A percentile compares a stretch with the other conserved stretches of the same genome.
These are phyloP conservation scores for Eupithecia abbreviata DNA, from an alignment of 2,888 invertebrate species.

Conservation along the genomic window DNA sequence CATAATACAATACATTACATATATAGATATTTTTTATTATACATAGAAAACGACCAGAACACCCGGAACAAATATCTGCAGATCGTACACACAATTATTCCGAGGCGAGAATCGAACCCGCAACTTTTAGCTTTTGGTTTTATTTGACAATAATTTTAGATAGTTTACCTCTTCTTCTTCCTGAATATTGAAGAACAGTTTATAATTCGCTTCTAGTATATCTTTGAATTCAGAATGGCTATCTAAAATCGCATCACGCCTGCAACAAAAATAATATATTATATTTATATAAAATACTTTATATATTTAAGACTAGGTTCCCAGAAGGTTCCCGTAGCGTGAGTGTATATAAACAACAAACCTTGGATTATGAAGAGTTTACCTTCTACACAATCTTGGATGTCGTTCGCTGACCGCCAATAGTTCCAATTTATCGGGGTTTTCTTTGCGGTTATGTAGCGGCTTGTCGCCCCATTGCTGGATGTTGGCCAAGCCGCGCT, in stretches of 20 bases:
- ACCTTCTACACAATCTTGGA: constrained; percentile 82
- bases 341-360: neutral
- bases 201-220: constrained; percentile 86
- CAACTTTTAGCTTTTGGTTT: neutral
- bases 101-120: too few relatives aligned
- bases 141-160: neutral
- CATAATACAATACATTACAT: too few relatives aligned
- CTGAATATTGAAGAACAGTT: constrained; percentile 87
- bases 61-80: too few relatives aligned
- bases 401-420: constrained; percentile 83
- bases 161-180: constrained; percentile 72
- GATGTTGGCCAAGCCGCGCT: constrained; percentile 82
- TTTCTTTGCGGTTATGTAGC: constrained; percentile 87
- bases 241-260: constrained; percentile 68
- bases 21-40: too few relatives aligned
- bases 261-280: constrained; percentile 46
- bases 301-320: too few relatives aligned
- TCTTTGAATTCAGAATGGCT: constrained; percentile 84
- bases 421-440: constrained; percentile 73
- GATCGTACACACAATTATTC: too few relatives aligned
- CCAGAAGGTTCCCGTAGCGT: too few relatives aligned
- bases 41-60: too few relatives aligned
- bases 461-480: constrained; percentile 89
- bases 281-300: too few relatives aligned
- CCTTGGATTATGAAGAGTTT: neutral